A percentile compares a stretch with the other conserved stretches of the same genome.
Evolutionary conservation across 1,140 invertebrate genomes (phyloP).

Genomic region (Ceratosolen solmsi): DNA sequence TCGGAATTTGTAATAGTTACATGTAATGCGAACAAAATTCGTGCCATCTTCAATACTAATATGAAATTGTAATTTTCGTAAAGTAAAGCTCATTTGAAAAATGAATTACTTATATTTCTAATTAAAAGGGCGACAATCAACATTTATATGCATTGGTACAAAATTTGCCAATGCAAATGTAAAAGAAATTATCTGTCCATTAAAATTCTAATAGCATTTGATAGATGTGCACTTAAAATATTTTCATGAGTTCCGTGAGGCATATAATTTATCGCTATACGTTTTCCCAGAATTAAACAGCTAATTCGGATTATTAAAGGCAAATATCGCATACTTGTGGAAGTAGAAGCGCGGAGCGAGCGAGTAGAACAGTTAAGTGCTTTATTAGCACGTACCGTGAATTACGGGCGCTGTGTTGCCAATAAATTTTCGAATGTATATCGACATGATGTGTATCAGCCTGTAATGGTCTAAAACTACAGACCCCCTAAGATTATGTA

Average conservation of each 20-base stretch:
- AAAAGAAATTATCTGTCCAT: no score
- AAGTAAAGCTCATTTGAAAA: no score
- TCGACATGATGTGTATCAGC: slow-evolving; percentile 65
- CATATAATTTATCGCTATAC: not conserved
- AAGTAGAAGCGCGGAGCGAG: not conserved
- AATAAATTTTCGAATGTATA: slow-evolving; percentile 68
- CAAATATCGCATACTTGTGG: not conserved
- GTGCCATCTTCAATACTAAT: no score
- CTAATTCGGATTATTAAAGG: slow-evolving; percentile 22
- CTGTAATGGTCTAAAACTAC: slow-evolving; percentile 66
- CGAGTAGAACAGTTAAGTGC: slow-evolving; percentile 54
- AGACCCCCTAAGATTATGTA: slow-evolving; percentile 39
- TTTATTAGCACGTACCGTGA: slow-evolving; percentile 65
- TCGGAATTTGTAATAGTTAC: no score
- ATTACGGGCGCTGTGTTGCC: slow-evolving; percentile 59
- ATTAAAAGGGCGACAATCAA: no score
- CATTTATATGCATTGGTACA: no score
- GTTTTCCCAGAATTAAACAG: not conserved
- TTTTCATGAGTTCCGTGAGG: not conserved
- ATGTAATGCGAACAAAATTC: no score
- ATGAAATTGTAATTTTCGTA: no score
- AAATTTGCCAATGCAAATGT: no score
- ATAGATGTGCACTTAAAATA: not conserved
- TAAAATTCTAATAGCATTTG: no score
- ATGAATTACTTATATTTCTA: no score